phyloP scores from a whole-genome alignment of 2,797 vertebrate species.

The Clarias pachynema region DNA sequence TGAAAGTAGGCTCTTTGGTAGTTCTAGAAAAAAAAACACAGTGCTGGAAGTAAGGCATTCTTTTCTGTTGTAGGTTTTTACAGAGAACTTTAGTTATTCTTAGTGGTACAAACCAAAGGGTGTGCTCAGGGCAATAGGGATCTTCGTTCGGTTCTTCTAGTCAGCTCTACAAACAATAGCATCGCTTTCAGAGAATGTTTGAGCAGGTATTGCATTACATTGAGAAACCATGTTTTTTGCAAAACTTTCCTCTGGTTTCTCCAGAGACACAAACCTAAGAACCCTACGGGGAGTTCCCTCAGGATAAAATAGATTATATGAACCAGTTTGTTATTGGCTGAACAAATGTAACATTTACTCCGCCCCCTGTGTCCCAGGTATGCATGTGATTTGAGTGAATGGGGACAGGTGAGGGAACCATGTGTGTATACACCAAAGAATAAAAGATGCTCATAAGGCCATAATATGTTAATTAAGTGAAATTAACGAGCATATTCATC shows the following conservation, averaged over 20 bases:
- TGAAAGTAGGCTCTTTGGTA: neutral
- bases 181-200: neutral
- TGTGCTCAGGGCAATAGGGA: neutral
- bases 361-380: neutral
- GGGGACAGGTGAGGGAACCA: conserved; percentile 7
- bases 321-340: conserved; percentile 18
- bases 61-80: neutral
- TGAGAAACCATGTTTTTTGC: neutral
- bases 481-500: conserved; percentile 24
- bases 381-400: conserved; percentile 7
- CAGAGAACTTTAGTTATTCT: neutral
- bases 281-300: neutral
- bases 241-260: neutral
- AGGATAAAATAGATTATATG: neutral
- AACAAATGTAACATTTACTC: neutral
- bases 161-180: neutral
- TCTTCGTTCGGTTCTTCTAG: neutral
- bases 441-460: neutral
- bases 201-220: neutral
- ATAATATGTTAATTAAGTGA: conserved; percentile 19
- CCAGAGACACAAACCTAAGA: neutral
- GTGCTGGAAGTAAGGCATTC: neutral
- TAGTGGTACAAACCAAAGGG: neutral
- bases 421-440: neutral
- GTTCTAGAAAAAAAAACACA: neutral